Evolutionary conservation across 2,888 invertebrate species (phyloP), one percentile per base, ranked within the genome.

Genomic region (Cheilosia pagana): DNA sequence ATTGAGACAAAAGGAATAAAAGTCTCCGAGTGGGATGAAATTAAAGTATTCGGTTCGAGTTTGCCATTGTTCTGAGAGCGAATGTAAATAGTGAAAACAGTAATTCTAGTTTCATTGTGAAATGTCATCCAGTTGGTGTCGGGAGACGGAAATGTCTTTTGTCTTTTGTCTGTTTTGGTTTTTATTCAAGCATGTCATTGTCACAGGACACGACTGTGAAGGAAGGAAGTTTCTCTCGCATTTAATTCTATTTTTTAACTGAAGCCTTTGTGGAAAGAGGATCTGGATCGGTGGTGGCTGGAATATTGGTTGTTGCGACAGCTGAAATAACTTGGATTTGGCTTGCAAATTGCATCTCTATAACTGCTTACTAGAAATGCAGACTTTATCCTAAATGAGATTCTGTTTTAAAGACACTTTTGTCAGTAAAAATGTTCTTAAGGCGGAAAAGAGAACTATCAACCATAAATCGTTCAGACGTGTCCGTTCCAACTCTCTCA

Each of bases 61-160:
- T 39, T 25, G 19, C 31, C 16, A 16, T 41, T 60, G n/a, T 19
- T 45, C 45, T 3, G 39, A 14, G 16, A 41, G 28, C 14, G 21
- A 48, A 25, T 65, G 35, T 50, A 21, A 48, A 53, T 41, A 68
- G 70, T 57, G 35, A 63, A 71, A 63, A 57, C 52, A 63, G 41
- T 57, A 62, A 59, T 65, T 78, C 67, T 53, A 60, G 16, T 45
- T 43, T 35, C 39, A 41, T 35, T 43, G 21, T 53, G 50, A 41
- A 74, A 62, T 70, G 59, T 57, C 70, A 76, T 70, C 62, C 68
- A 74, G 55, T 65, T 23, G 45, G 48, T 68, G 74, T 62, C 75
- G 55, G 48, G 60, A 60, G 23, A 67, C 21, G 7, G 55, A 48
- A 52, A 28, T 53, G 31, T 62, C 62, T 59, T 71, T 60, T 53